Percentiles rank a stretch among this genome's conserved stretches.
Conservation (phyloP, 2,113 vertebrate species). For the Ibidorhyncha struthersii region DNA sequence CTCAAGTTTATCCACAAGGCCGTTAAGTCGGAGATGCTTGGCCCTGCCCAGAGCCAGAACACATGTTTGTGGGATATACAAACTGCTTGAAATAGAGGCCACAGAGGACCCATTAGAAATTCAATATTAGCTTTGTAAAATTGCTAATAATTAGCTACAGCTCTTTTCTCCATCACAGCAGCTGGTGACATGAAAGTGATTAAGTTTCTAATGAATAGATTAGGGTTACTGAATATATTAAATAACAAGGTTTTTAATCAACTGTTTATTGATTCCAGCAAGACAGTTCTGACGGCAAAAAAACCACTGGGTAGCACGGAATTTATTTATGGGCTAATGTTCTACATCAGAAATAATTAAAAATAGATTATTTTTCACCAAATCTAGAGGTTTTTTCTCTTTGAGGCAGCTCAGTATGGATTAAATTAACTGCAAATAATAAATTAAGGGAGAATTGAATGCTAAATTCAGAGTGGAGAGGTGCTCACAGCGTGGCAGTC, state of each 20-base stretch:
- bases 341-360: constrained; percentile 68
- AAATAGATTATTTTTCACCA: constrained; percentile 75
- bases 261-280: constrained; percentile 78
- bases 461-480: constrained; percentile 12
- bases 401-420: constrained; percentile 48
- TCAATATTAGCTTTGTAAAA: constrained; percentile 80
- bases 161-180: constrained; percentile 74
- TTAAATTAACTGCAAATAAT: constrained; percentile 67
- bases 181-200: constrained; percentile 80
- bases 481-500: background rate
- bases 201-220: constrained; percentile 78
- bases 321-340: constrained; percentile 40
- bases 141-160: constrained; percentile 83
- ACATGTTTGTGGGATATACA: constrained; percentile 67
- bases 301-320: constrained; percentile 20
- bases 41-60: constrained; percentile 55
- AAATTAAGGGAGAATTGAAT: constrained; percentile 55
- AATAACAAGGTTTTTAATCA: constrained; percentile 78
- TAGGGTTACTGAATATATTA: constrained; percentile 76
- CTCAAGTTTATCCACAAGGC: constrained; percentile 44
- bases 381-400: constrained; percentile 38
- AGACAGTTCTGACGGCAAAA: constrained; percentile 58
- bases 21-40: constrained; percentile 31
- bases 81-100: constrained; percentile 68
- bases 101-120: constrained; percentile 80